phyloP scores from a whole-genome alignment of 1,140 invertebrate genomes.

The Elymnias hypermnestra region DNA sequence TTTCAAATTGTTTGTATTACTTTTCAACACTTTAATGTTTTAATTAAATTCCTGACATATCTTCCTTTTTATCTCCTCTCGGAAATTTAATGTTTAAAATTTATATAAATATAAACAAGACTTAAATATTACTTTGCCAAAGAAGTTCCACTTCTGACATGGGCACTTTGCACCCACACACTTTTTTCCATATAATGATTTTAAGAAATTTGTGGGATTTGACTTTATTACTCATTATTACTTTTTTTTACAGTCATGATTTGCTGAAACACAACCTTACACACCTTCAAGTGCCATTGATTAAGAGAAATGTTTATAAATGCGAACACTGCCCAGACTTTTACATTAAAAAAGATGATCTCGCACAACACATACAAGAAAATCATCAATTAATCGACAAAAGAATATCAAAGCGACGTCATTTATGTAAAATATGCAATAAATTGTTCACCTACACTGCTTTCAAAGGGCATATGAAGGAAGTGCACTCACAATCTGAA shows the following conservation, averaged over 20 bases:
- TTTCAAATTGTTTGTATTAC: too few relatives aligned
- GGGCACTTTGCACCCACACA: too few relatives aligned
- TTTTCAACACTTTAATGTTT: too few relatives aligned
- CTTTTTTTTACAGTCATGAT: constrained; percentile 2
- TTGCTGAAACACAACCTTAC: constrained; percentile 13
- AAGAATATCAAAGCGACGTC: background rate
- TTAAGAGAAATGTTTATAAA: constrained; percentile 5
- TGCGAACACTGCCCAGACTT: constrained; percentile 14
- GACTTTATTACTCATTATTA: too few relatives aligned
- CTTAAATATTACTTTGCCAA: too few relatives aligned
- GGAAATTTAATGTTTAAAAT: too few relatives aligned
- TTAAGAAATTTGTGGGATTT: too few relatives aligned
- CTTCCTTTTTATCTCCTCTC: too few relatives aligned
- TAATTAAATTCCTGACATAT: too few relatives aligned
- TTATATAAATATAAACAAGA: too few relatives aligned
- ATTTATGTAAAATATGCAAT: constrained; percentile 30
- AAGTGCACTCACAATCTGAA: constrained; percentile 10
- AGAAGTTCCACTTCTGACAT: too few relatives aligned
- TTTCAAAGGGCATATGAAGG: constrained; percentile 29
- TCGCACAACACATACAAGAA: constrained; percentile 10
- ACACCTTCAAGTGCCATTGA: constrained; percentile 14
- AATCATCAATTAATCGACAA: constrained; percentile 2
- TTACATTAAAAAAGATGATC: constrained; percentile 8
- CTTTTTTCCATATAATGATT: too few relatives aligned
- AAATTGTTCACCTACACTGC: constrained; percentile 24